phyloP scores from a whole-genome alignment of 2,797 vertebrate species.

The Notolepis coatsorum region DNA sequence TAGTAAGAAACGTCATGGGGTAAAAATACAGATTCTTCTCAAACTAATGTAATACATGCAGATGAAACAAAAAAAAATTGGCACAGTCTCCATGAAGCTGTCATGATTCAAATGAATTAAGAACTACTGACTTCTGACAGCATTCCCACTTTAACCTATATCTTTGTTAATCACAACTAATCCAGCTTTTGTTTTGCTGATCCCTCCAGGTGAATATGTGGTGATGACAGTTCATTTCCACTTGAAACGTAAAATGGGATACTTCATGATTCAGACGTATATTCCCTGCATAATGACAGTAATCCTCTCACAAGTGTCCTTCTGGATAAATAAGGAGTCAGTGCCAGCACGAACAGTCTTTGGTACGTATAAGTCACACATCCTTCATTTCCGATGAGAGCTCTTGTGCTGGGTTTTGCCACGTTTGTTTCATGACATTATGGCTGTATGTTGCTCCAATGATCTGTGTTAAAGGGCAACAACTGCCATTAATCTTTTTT shows the following conservation, averaged over 20 bases:
- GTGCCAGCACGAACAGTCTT: conserved; percentile 98
- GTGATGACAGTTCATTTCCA: conserved; percentile 99
- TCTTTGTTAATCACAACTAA: background rate
- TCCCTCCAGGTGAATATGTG: conserved; percentile 95
- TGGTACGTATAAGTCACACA: conserved; percentile 84
- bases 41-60: no score
- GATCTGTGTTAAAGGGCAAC: no score
- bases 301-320: conserved; percentile 99
- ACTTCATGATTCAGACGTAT: conserved; percentile 99
- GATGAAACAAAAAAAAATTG: no score
- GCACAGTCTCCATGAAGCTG: no score
- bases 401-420: conserved; percentile 15
- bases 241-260: conserved; percentile 98
- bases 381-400: conserved; percentile 42
- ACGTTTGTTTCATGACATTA: conserved; percentile 36
- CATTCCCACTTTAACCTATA: no score
- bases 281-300: conserved; percentile 99
- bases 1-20: no score
- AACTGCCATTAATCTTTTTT: no score
- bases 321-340: conserved; percentile 99
- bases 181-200: conserved; percentile 6
- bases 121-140: no score
- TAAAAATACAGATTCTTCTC: no score
- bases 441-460: conserved; percentile 27
- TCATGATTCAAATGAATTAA: no score